Base-by-base conservation (phyloP, 2,113 vertebrate genomes). In the Hippocampus mohnikei region DNA sequence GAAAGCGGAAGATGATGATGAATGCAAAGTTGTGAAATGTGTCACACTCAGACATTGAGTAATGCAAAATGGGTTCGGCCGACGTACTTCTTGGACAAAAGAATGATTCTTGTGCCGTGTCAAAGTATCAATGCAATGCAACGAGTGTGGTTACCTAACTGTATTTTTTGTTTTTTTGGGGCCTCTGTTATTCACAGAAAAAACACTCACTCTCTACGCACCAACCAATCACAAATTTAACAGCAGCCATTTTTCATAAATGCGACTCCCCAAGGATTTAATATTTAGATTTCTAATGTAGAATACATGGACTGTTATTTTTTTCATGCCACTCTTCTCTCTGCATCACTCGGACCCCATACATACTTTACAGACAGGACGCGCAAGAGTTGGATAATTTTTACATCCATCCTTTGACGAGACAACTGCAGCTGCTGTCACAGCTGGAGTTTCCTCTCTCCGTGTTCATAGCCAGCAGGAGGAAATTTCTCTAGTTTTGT, bases 351-450 rank as follows among this genome's bases (percentile, higher is more conserved):
- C 20, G 7, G 1, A 53, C 7, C n/a, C n/a, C n/a, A n/a, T 53
- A 0, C 2, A 53, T 23, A 25, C 23, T 56, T 25, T 56, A 5
- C n/a, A 25, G 25, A 25, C 7, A 25, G 3, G 5, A 27, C 11
- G 12, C 23, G 13, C 52, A 11, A 27, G 55, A 27, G 23, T 58
- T 25, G 23, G 55, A 58, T 58, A 11, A 56, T 58, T 44, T 59
- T 56, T 20, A 61, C 18, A 42, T 23, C 7, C 23, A 53, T 46
- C 67, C 20, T 71, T 76, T 67, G 55, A 65, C 37, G 64, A 66
- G 61, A 66, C 61, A 61, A 67, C 58, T 44, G 52, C 13, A 37
- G 44, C 56, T 77, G 72, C 66, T 55, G 52, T 70, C 55, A 75
- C 77, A 79, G 75, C 63, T 52, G 60, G 15, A 71, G 37, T 21